A percentile compares a stretch with the other conserved stretches of the same genome.
Evolutionary conservation across 2,113 vertebrate genomes (phyloP).

Genomic region (Phylloscopus trochiloides): DNA sequence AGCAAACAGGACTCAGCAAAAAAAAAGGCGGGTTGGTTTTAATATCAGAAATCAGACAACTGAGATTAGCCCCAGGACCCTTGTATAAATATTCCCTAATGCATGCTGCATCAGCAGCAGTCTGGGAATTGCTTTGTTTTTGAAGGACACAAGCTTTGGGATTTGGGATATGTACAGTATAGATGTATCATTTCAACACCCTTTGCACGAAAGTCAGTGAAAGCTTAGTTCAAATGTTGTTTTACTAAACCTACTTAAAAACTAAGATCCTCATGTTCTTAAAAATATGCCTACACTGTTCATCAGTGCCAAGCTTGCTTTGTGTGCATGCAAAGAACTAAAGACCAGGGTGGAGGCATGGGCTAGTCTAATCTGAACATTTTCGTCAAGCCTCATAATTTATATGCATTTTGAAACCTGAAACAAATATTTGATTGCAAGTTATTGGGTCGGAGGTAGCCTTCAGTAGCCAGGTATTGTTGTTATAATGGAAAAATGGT

Average conservation of each 20-base stretch:
- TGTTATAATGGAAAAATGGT: constrained; percentile 55
- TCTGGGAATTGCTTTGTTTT: neutral
- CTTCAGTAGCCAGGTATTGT: constrained; percentile 27
- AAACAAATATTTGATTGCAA: constrained; percentile 53
- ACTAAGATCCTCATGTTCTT: neutral
- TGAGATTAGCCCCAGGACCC: neutral
- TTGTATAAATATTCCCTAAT: neutral
- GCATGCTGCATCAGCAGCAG: neutral
- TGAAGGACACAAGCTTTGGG: constrained; percentile 5
- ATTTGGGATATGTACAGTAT: neutral
- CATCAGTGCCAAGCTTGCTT: neutral
- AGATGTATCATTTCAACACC: neutral
- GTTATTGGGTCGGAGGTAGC: constrained; percentile 11
- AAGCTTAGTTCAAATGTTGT: neutral
- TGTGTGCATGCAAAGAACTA: neutral
- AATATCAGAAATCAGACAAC: neutral
- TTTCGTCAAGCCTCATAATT: neutral
- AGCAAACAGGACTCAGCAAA: neutral
- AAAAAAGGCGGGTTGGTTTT: neutral
- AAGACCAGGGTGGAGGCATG: neutral
- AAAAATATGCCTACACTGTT: neutral
- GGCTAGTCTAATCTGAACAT: neutral
- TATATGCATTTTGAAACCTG: neutral
- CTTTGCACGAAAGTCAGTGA: neutral
- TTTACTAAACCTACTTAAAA: neutral